Conservation (phyloP, 2,797 vertebrate species). For the Cyprinella venusta region DNA sequence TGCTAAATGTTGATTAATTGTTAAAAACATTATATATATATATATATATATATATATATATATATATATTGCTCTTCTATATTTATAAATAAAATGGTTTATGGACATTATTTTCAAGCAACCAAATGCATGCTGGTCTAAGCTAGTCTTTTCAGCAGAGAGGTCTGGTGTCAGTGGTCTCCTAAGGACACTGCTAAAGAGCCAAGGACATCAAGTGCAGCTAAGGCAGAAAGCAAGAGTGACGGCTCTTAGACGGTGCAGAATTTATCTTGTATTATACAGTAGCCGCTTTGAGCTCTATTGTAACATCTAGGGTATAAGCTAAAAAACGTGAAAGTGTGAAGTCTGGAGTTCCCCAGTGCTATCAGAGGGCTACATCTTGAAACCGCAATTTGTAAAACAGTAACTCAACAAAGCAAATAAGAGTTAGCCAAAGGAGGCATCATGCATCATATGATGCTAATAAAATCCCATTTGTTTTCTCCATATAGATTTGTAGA, state of each 20-base stretch:
- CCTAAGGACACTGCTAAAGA: background rate
- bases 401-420: background rate
- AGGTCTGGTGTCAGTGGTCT: background rate
- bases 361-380: slow-evolving; percentile 13
- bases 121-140: background rate
- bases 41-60: no score
- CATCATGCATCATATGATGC: background rate
- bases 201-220: background rate
- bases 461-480: background rate
- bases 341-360: slow-evolving; percentile 24
- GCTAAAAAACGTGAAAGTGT: background rate
- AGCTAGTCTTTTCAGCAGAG: slow-evolving; percentile 20
- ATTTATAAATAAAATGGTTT: no score
- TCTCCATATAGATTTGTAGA: background rate
- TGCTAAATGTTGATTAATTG: no score
- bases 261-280: background rate
- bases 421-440: background rate
- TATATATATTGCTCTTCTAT: no score
- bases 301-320: background rate
- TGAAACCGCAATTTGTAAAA: background rate
- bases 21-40: no score
- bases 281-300: background rate
- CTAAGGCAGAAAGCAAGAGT: background rate
- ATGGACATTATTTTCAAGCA: background rate
- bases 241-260: background rate